Conservation (phyloP, 1,140 invertebrate genomes). For the Pteromalus puparum region DNA sequence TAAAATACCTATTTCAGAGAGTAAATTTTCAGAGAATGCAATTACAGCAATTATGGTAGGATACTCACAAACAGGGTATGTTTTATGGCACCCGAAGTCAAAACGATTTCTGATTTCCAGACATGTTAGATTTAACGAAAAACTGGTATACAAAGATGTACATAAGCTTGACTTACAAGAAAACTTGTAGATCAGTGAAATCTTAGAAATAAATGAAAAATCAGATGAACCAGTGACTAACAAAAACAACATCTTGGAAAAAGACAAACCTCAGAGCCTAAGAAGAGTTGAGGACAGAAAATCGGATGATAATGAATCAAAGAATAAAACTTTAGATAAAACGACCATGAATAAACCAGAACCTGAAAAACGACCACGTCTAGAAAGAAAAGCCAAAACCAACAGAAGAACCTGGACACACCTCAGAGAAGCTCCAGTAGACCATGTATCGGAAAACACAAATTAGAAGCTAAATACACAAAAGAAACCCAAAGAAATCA, state of each 20-base stretch:
- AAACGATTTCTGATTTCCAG: neutral
- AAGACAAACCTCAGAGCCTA: neutral
- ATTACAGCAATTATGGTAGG: neutral
- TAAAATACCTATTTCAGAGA: neutral
- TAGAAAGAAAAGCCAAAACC: too few relatives aligned
- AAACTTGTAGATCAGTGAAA: neutral
- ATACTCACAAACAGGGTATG: neutral
- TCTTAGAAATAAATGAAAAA: neutral
- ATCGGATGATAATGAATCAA: neutral
- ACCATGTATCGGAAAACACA: neutral
- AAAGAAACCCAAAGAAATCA: neutral
- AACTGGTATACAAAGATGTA: slow-evolving; percentile 10
- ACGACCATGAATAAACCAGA: neutral
- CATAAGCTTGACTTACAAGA: neutral
- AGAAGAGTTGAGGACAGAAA: neutral
- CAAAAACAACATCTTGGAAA: neutral
- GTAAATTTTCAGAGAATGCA: slow-evolving; percentile 8
- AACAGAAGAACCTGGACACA: too few relatives aligned
- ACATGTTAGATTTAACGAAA: neutral
- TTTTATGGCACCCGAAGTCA: slow-evolving; percentile 4
- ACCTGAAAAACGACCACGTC: too few relatives aligned
- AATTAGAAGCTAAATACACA: neutral
- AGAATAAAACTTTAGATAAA: neutral
- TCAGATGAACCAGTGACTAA: neutral
- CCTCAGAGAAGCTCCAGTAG: too few relatives aligned